Base-by-base conservation (phyloP, 2,888 invertebrate species). In the Meiosimyza platycephala region DNA sequence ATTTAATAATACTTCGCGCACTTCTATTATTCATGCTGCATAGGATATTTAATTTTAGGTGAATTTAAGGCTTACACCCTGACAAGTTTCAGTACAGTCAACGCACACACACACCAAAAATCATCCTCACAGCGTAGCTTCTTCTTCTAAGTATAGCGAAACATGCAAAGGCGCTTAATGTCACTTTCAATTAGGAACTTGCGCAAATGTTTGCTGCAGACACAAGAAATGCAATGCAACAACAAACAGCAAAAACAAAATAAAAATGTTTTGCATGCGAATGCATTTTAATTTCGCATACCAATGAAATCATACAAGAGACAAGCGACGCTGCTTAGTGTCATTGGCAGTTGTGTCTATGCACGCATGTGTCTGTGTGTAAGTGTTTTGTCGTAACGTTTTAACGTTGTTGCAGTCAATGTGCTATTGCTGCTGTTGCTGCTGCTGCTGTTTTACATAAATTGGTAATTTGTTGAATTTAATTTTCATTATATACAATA, bases 401-500 rank as follows among this genome's bases (percentile, higher is more conserved):
- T 9, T 40, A 40, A 40, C 40, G 40, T 40, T 40, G 22, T 57
- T 57, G 28, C 12, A 22, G 22, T 28, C 33, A 22, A 28, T 57
- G 47, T 48, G 63, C 63, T 55, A 22, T 22, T 22, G 54, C 54
- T 54, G 40, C 57, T 67, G 22, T 22, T 22, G 54, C 54, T 54
- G 40, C 57, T 67, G 22, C 50, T 64, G 22, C 18, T 57, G 54
- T 57, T 40, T 57, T 47, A 40, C 40, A 40, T 40, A 28, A 67
- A 68, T 68, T 59, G 48, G 57, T 68, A 59, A 68, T 68, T 68
- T 68, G 28, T 68, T 18, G 50, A 68, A 68, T 68, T 68, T 50
- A 59, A 68, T 59, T 50, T 59, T 59, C 68, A 68, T 68, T 68
- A 50, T 68, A 40, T 28, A 6, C 55, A 59, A 60, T 47, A 50